Percentiles rank a stretch among this genome's conserved stretches.
These are phyloP conservation scores for Etia nguti DNA, from an alignment of 2,113 vertebrate genomes.

Conservation along the genomic window DNA sequence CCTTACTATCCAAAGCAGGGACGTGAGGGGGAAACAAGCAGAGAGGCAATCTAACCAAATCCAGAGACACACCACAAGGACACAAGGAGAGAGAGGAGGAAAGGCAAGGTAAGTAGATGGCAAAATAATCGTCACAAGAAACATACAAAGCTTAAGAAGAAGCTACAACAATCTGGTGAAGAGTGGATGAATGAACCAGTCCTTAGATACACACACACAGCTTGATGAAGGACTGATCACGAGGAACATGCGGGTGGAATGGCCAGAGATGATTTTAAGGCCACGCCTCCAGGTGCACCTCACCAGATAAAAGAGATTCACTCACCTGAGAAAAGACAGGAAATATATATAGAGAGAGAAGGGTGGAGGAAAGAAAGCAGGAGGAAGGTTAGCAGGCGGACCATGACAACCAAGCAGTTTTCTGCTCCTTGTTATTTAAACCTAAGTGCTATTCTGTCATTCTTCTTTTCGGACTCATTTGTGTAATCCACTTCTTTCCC, in stretches of 20 bases:
- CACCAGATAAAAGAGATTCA: background rate
- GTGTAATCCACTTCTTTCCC: background rate
- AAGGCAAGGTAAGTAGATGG: background rate
- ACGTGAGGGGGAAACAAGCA: background rate
- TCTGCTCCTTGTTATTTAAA: background rate
- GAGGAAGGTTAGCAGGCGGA: background rate
- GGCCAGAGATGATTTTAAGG: background rate
- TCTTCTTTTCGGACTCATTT: background rate
- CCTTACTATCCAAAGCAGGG: background rate
- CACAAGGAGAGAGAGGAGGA: background rate
- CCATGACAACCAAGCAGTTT: fast-evolving
- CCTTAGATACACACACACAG: background rate
- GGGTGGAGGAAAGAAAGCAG: background rate
- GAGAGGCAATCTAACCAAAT: background rate
- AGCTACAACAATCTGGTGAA: background rate
- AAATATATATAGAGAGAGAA: background rate
- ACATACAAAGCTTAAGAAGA: background rate
- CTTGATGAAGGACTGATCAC: background rate
- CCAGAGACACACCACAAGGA: background rate
- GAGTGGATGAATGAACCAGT: background rate
- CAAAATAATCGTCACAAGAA: background rate
- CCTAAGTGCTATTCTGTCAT: background rate
- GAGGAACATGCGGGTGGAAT: background rate
- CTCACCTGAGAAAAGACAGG: background rate
- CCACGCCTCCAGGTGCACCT: background rate